phyloP scores from a whole-genome alignment of 2,113 vertebrate genomes.

The Ondatra zibethicus region DNA sequence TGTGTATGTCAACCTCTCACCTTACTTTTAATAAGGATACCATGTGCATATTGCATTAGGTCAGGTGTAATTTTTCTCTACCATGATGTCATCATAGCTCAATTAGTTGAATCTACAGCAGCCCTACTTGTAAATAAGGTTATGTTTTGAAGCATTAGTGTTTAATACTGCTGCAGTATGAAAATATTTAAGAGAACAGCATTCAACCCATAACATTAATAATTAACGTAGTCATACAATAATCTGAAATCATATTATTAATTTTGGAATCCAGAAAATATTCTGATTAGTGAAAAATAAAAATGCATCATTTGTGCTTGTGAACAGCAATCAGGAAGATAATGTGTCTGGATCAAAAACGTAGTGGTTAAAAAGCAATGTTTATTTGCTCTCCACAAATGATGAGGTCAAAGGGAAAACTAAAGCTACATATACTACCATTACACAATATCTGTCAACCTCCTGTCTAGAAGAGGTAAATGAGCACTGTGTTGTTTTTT shows the following conservation, averaged over 20 bases:
- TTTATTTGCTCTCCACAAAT: constrained; percentile 60
- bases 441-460: constrained; percentile 48
- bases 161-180: not conserved
- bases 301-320: not conserved
- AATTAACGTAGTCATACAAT: not conserved
- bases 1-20: not conserved
- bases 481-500: constrained; percentile 52
- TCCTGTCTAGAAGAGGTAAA: constrained; percentile 45
- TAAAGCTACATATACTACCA: constrained; percentile 39
- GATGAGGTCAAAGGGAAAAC: constrained; percentile 58
- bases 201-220: not conserved
- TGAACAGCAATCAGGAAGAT: constrained; percentile 23
- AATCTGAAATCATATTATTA: not conserved
- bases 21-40: not conserved
- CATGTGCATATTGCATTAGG: not conserved
- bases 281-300: not conserved
- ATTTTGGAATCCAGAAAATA: constrained; percentile 2
- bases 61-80: not conserved
- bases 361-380: constrained; percentile 40
- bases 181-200: not conserved
- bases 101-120: not conserved
- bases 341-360: constrained; percentile 45
- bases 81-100: not conserved
- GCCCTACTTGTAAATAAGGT: not conserved
- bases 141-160: not conserved